A percentile compares a stretch with the other conserved stretches of the same genome.
Evolutionary conservation across 37 sponge, comb jelly and placozoan species (phyloP).

Genomic region (Axinella damicornis): DNA sequence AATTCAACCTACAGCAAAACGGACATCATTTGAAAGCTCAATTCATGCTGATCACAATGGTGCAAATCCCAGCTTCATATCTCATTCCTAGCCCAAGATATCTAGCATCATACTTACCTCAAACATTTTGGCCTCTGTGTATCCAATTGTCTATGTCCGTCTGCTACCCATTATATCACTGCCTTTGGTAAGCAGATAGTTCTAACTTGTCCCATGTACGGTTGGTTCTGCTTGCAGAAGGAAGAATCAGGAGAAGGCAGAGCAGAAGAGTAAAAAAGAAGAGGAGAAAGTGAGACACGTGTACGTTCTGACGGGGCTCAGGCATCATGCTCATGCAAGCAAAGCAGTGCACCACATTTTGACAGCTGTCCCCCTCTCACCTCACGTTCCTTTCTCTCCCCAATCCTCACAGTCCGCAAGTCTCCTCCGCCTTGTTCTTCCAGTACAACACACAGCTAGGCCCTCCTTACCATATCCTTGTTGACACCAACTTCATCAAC

Average conservation of each 20-base stretch:
- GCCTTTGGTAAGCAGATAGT: neutral
- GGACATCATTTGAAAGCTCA: too few relatives aligned
- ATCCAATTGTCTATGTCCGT: too few relatives aligned
- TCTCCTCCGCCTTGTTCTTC: slow-evolving; percentile 93
- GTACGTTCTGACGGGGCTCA: too few relatives aligned
- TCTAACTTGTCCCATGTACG: neutral
- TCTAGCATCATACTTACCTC: too few relatives aligned
- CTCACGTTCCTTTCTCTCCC: too few relatives aligned
- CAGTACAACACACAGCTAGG: slow-evolving; percentile 96
- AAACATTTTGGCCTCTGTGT: too few relatives aligned
- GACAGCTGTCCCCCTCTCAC: neutral
- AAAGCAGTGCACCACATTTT: neutral
- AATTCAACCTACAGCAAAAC: too few relatives aligned
- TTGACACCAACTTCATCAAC: slow-evolving; percentile 99
- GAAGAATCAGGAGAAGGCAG: slow-evolving; percentile 79
- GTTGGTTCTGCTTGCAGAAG: slow-evolving; percentile 44
- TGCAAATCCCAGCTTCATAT: too few relatives aligned
- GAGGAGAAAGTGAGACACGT: slow-evolving; percentile 76
- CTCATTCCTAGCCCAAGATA: too few relatives aligned
- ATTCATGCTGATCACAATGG: too few relatives aligned
- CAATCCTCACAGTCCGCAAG: slow-evolving; percentile 64
- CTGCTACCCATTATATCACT: too few relatives aligned
- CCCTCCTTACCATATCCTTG: slow-evolving; percentile 93
- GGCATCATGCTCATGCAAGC: too few relatives aligned
- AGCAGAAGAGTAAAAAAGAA: slow-evolving; percentile 65